phyloP scores from a whole-genome alignment of 2,113 vertebrate species.

The Columbina picui region DNA sequence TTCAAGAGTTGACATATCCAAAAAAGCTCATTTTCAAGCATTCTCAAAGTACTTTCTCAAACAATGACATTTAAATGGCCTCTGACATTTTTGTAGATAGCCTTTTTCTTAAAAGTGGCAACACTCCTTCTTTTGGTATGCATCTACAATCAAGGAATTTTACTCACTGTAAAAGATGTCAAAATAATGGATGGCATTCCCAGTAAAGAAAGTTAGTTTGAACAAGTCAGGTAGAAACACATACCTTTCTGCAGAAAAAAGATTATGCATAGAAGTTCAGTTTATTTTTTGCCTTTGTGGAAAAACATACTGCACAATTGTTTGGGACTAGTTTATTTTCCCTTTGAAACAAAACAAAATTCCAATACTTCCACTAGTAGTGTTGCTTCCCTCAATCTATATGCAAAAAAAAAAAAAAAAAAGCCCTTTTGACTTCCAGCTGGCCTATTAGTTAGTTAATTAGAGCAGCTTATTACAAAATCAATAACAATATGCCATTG shows the following conservation, averaged over 20 bases:
- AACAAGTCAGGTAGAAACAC: constrained; percentile 50
- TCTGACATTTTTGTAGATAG: neutral
- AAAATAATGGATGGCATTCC: constrained; percentile 42
- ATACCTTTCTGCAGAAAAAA: neutral
- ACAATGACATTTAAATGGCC: constrained; percentile 20
- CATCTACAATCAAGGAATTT: neutral
- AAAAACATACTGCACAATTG: neutral
- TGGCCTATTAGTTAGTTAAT: constrained; percentile 51
- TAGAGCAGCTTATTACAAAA: constrained; percentile 1
- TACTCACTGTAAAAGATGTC: constrained; percentile 16
- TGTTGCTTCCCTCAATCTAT: neutral
- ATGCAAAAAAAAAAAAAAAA: neutral
- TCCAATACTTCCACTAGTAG: neutral
- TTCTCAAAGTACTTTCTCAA: constrained; percentile 16
- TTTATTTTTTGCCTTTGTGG: constrained; percentile 37
- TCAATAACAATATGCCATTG: constrained; percentile 6
- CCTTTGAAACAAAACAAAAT: constrained; percentile 25
- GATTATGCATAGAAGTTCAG: neutral
- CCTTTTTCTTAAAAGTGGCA: constrained; percentile 12
- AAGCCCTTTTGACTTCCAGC: neutral
- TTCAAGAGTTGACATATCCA: neutral
- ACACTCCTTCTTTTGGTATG: neutral
- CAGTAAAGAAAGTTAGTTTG: constrained; percentile 63
- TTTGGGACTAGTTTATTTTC: neutral
- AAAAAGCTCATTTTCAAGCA: neutral